Base-by-base conservation (phyloP, 2,888 invertebrate genomes). In the Hirtodrosophila alboralis region DNA sequence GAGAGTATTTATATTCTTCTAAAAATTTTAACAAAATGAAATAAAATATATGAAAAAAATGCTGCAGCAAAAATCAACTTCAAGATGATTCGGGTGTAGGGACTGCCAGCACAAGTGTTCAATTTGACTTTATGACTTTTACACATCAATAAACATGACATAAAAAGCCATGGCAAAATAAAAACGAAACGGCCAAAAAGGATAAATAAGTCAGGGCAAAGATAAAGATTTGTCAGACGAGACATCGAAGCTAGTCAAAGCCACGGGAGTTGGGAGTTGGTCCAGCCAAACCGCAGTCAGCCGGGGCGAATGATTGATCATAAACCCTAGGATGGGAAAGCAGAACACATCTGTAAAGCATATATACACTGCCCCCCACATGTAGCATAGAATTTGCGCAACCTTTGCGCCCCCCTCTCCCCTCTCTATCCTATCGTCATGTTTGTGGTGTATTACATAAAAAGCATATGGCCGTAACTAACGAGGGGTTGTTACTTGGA, bases 141-240 rank as follows among this genome's bases (percentile, higher is more conserved):
- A 76, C 87, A 80, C 87, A 83, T 87, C 85, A 80, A 86, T 86
- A 79, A 86, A 77, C 85, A 84, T 84, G 84, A 70, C 86, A 83
- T 83, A 76, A 83, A 85, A 85, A 69, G 70, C 48, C 60, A 62
- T 45, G 63, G 71, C 45, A 58, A 53, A 84, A 84, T 80, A 84
- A 74, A 83, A 86, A 74, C 41, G 59, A 75, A 81, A 79, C 68
- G 66, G 64, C 71, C 74, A 74, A 70, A 79, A 80, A 62, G 80
- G 74, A 83, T 84, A 77, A 84, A 83, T 76, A 84, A 80, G 80
- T 80, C 74, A 80, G 64, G 63, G 56, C 78, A 56, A 40, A 83
- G 85, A 80, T 80, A 84, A 79, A 84, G 79, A 80, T 80, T 80
- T 80, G 65, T 71, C 78, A 68, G 69, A 23, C 28, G 56, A 34